A percentile compares a stretch with the other conserved stretches of the same genome.
Evolutionary conservation across 2,888 invertebrate genomes (phyloP).

Genomic region (Sinopyrophorus schimmeli): DNA sequence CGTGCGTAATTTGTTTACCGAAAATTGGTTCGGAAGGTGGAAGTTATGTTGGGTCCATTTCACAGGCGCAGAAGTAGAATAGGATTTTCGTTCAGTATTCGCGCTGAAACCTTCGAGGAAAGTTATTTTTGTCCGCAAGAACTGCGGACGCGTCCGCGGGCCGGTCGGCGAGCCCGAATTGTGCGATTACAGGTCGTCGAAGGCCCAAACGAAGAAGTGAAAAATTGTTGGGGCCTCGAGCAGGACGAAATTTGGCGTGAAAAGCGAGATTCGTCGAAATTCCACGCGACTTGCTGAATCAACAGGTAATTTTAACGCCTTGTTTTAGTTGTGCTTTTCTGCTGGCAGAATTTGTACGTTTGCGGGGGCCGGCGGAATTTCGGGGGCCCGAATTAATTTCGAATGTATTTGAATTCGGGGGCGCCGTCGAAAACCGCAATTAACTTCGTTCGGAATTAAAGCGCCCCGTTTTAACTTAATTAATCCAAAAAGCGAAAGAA

Average conservation of each 20-base stretch:
- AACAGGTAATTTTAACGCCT: slow-evolving; percentile 15
- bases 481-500: too few species aligned
- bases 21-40: slow-evolving; percentile 14
- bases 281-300: not conserved
- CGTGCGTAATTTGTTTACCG: slow-evolving; percentile 17
- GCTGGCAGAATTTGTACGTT: too few species aligned
- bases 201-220: not conserved
- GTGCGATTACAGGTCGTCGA: not conserved
- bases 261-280: not conserved
- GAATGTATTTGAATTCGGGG: too few species aligned
- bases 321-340: too few species aligned
- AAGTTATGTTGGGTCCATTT: slow-evolving; percentile 23
- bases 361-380: too few species aligned
- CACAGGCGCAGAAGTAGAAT: slow-evolving; percentile 20
- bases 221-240: too few species aligned
- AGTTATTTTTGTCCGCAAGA: slow-evolving; percentile 15
- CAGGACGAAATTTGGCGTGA: too few species aligned
- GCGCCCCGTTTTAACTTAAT: too few species aligned
- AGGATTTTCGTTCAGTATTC: slow-evolving; percentile 15
- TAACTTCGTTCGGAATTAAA: too few species aligned
- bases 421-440: too few species aligned
- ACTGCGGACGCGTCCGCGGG: not conserved
- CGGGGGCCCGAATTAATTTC: too few species aligned
- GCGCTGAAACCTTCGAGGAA: slow-evolving; percentile 12
- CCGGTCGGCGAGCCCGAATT: not conserved